These are phyloP conservation scores for Oxystoma pomonae DNA, from an alignment of 2,888 invertebrate species.

Conservation along the genomic window DNA sequence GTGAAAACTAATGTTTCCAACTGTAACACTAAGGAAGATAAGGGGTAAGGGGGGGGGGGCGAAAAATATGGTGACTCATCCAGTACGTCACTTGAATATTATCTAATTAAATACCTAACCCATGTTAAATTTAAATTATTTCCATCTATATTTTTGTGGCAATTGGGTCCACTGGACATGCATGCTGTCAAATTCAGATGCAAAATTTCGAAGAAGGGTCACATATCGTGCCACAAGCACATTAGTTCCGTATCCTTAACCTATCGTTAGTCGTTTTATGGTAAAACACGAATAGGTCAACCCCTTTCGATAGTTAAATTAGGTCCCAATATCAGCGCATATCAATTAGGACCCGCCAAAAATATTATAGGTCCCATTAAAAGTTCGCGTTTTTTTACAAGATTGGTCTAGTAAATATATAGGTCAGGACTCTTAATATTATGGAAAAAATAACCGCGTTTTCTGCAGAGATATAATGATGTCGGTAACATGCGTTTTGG, in stretches of 20 bases:
- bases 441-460: background rate
- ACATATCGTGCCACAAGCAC: conserved; percentile 20
- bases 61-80: too few relatives aligned
- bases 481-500: too few relatives aligned
- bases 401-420: background rate
- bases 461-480: too few relatives aligned
- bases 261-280: conserved; percentile 16
- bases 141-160: too few relatives aligned
- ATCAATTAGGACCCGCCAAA: too few relatives aligned
- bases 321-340: background rate
- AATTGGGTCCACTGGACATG: too few relatives aligned
- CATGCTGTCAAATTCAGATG: background rate
- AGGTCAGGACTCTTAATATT: background rate
- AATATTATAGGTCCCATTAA: background rate
- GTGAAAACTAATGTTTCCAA: too few relatives aligned
- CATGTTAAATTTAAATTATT: too few relatives aligned
- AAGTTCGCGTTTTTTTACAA: background rate
- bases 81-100: too few relatives aligned
- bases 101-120: too few relatives aligned
- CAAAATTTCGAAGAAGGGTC: background rate
- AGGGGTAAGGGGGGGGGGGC: too few relatives aligned
- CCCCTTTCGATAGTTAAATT: background rate
- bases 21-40: too few relatives aligned
- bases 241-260: conserved; percentile 13
- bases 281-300: conserved; percentile 9